Percentiles rank a stretch among this genome's conserved stretches.
phyloP scores from a whole-genome alignment of 2,113 vertebrate genomes.

The Dicaeum eximium region DNA sequence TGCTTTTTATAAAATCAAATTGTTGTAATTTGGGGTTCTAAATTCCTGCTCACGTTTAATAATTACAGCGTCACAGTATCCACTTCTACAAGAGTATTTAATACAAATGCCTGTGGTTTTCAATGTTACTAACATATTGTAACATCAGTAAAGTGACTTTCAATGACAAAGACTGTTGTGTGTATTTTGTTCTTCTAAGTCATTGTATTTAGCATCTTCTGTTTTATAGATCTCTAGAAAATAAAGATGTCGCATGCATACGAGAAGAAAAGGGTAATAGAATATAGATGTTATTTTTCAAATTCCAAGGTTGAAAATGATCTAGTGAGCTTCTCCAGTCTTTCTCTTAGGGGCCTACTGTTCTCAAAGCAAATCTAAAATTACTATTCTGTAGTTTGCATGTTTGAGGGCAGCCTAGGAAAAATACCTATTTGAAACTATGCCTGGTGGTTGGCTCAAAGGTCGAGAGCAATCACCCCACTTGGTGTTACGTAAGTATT shows the following conservation, averaged over 20 bases:
- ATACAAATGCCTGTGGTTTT: conserved; percentile 67
- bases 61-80: conserved; percentile 36
- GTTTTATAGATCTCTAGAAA: neutral
- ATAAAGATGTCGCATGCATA: neutral
- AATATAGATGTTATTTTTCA: neutral
- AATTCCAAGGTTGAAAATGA: neutral
- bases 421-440: neutral
- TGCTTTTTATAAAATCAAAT: conserved; percentile 66
- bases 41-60: conserved; percentile 70
- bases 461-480: neutral
- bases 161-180: conserved; percentile 32
- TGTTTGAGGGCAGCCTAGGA: neutral
- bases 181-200: neutral
- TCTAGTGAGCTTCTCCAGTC: neutral
- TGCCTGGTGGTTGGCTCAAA: neutral
- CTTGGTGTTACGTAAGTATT: fast-evolving
- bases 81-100: conserved; percentile 63
- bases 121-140: conserved; percentile 69
- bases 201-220: neutral
- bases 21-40: conserved; percentile 55
- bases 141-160: conserved; percentile 77
- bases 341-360: neutral
- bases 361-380: neutral
- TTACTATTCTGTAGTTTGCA: neutral
- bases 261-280: neutral